Evolutionary conservation across 2,797 vertebrate genomes (phyloP).

Genomic region (Phylloscopus collybita): DNA sequence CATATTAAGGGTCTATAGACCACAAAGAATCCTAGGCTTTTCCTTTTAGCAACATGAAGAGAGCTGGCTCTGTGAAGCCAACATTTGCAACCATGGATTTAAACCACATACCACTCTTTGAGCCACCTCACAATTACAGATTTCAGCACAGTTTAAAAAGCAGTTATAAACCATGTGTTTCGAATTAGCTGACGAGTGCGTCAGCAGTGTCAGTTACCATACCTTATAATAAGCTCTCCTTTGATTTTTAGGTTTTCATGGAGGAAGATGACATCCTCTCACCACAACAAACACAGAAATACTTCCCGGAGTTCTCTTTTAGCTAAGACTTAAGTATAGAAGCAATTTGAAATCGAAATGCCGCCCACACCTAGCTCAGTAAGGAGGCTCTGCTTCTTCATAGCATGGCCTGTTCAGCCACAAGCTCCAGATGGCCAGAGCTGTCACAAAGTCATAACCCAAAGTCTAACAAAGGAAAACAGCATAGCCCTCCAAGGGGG

Average conservation of each 20-base stretch:
- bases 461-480: background rate
- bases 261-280: background rate
- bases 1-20: background rate
- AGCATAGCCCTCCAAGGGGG: background rate
- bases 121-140: conserved; percentile 71
- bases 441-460: background rate
- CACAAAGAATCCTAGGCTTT: background rate
- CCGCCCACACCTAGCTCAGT: conserved; percentile 23
- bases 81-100: conserved; percentile 43
- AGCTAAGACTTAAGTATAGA: conserved; percentile 50
- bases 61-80: background rate
- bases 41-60: background rate
- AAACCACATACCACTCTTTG: conserved; percentile 48
- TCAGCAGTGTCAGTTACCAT: conserved; percentile 65
- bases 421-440: conserved; percentile 5
- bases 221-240: conserved; percentile 60
- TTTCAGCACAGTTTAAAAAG: conserved; percentile 66
- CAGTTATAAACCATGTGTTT: conserved; percentile 73
- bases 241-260: conserved; percentile 43
- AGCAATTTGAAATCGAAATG: background rate
- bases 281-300: conserved; percentile 65
- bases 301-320: conserved; percentile 20
- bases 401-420: background rate
- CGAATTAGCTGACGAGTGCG: conserved; percentile 64
- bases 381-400: background rate